These are phyloP conservation scores for Dascyllus trimaculatus DNA, from an alignment of 2,113 vertebrate genomes.

Conservation along the genomic window DNA sequence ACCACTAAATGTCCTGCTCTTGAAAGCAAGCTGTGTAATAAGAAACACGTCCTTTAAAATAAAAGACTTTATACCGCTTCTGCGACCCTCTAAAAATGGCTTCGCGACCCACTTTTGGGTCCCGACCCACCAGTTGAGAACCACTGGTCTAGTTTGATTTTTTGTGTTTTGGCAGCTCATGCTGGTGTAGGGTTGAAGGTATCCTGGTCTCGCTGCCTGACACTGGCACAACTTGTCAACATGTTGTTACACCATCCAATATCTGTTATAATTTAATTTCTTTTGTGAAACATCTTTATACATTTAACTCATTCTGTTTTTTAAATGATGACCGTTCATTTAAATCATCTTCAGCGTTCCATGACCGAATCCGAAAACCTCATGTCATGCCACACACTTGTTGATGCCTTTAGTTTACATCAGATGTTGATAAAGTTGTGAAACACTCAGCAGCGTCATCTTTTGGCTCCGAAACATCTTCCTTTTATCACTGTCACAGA, in stretches of 20 bases:
- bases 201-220: not conserved
- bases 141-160: not conserved
- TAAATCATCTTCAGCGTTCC: not conserved
- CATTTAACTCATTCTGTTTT: not conserved
- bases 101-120: no score
- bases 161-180: not conserved
- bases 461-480: slow-evolving; percentile 17
- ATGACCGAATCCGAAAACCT: not conserved
- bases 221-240: not conserved
- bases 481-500: slow-evolving; percentile 9
- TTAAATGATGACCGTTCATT: not conserved
- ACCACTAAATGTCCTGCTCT: no score
- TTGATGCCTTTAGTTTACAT: not conserved
- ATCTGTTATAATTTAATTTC: no score
- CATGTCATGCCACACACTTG: not conserved
- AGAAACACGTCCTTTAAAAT: no score
- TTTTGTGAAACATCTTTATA: no score
- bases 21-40: no score
- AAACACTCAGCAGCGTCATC: slow-evolving; percentile 9
- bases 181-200: not conserved
- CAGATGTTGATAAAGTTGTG: not conserved
- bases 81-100: no score
- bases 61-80: no score
- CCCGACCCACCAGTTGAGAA: no score
- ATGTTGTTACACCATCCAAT: not conserved